phyloP scores from a whole-genome alignment of 2,888 invertebrate genomes.

The Glaucopsyche alexis region DNA sequence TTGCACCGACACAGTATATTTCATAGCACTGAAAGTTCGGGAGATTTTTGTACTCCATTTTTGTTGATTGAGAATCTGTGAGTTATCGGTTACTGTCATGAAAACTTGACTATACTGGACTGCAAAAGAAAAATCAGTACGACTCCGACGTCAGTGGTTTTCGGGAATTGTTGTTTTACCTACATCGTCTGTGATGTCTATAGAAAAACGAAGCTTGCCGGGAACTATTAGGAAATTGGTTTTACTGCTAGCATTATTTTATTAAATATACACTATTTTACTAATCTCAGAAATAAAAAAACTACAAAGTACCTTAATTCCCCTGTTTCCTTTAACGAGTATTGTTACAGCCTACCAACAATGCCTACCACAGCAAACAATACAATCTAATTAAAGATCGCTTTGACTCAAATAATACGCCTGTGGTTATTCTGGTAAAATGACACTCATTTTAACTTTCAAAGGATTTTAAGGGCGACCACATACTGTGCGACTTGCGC shows the following conservation, averaged over 20 bases:
- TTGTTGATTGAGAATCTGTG: background rate
- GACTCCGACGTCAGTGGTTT: too few relatives aligned
- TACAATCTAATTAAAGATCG: conserved; percentile 22
- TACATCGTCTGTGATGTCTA: too few relatives aligned
- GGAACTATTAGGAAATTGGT: too few relatives aligned
- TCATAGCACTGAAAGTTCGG: background rate
- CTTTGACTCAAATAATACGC: conserved; percentile 23
- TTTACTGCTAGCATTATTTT: too few relatives aligned
- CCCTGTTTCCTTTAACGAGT: background rate
- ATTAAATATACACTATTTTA: background rate
- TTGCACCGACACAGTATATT: background rate
- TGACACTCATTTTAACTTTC: conserved; percentile 18
- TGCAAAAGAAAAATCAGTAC: too few relatives aligned
- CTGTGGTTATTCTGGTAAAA: conserved; percentile 23
- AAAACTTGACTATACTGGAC: too few relatives aligned
- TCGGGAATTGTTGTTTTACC: too few relatives aligned
- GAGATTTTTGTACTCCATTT: background rate
- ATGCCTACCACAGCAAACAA: conserved; percentile 15
- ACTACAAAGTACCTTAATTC: background rate
- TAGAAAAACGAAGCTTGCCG: too few relatives aligned
- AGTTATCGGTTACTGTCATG: too few relatives aligned
- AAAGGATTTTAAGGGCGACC: background rate
- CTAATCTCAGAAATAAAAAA: background rate
- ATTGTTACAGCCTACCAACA: background rate
- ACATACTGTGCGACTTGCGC: background rate